A percentile compares a stretch with the other conserved stretches of the same genome.
phyloP scores from a whole-genome alignment of 2,888 invertebrate species.

The Exephanes ischioxanthus region DNA sequence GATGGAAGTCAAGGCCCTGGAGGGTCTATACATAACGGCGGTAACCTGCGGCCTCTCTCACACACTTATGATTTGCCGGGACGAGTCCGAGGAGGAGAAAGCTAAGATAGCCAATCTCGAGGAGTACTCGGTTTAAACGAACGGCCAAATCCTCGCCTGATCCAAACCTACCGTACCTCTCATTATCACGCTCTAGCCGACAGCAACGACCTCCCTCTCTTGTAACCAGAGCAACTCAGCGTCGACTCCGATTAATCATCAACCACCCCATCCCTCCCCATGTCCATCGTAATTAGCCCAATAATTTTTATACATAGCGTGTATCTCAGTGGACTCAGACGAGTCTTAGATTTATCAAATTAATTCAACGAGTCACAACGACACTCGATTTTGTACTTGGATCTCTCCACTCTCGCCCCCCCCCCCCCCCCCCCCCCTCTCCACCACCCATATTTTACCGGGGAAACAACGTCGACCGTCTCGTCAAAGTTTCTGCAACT shows the following conservation, averaged over 20 bases:
- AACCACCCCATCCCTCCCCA: neutral
- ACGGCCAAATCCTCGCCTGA: conserved; percentile 44
- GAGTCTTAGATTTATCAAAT: conserved; percentile 11
- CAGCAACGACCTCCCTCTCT: conserved; percentile 8
- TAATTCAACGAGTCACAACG: conserved; percentile 22
- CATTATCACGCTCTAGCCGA: conserved; percentile 27
- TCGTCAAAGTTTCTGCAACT: neutral
- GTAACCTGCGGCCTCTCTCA: conserved; percentile 95
- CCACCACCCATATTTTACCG: neutral
- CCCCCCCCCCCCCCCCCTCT: neutral
- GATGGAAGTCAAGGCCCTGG: conserved; percentile 93
- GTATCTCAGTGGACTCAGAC: conserved; percentile 23
- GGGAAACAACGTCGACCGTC: conserved; percentile 28
- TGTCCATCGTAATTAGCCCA: conserved; percentile 32
- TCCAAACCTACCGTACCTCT: conserved; percentile 49
- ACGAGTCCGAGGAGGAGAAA: conserved; percentile 89
- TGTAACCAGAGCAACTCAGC: conserved; percentile 17
- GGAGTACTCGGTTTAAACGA: conserved; percentile 83
- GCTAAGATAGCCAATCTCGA: conserved; percentile 88
- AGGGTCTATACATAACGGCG: conserved; percentile 91
- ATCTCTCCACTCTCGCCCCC: neutral
- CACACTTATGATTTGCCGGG: conserved; percentile 90
- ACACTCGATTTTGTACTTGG: conserved; percentile 24
- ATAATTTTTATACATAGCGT: conserved; percentile 50
- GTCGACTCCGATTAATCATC: conserved; percentile 23